Evolutionary conservation across 2,113 vertebrate species (phyloP), one percentile per base, ranked within the genome.

Genomic region (Elachura formosa): DNA sequence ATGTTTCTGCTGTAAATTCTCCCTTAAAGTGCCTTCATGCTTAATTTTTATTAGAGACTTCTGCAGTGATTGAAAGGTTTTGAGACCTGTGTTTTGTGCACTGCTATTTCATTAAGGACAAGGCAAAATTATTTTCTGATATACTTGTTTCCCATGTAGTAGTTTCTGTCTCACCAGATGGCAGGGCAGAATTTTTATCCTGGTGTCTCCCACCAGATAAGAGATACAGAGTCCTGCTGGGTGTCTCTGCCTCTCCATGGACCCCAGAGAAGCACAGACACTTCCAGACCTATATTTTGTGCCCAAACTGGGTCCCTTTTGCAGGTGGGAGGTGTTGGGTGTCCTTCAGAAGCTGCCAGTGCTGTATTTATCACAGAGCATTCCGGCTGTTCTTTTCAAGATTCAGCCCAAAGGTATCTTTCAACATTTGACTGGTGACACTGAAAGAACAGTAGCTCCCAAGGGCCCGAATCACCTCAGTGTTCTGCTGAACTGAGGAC

Each of bases 1-100:
- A 25, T 69, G 46, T 89, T 79, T 55, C 28, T 80, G 41, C 49
- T 93, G 40, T 94, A 91, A 95, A 87, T 90, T 88, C 49, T 87
- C 41, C 49, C 48, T 75, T 81, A 14, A 84, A 78, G 17, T 62
- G 58, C 69, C 26, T 81, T 87, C 18, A 18, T 40, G 25, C 16
- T n/a, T 59, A 33, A 75, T 84, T 94, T 90, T 87, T 85, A 29
- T 58, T n/a, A 81, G 56, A 96, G 55, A 31, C 16, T 22, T 76
- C 56, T 76, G 36, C 34, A 72, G 26, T 69, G 40, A 12, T 3
- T 49, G 41, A 52, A 86, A 11, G 14, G 19, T 19, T 66, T 96
- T 62, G 54, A 87, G 62, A 56, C 43, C 45, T 1, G 1, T 61
- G 16, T 54, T 94, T 91, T 91, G 23, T 82, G 41, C 29, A 46